Evolutionary conservation across 2,888 invertebrate species (phyloP).

Genomic region (Drosophila birchii): DNA sequence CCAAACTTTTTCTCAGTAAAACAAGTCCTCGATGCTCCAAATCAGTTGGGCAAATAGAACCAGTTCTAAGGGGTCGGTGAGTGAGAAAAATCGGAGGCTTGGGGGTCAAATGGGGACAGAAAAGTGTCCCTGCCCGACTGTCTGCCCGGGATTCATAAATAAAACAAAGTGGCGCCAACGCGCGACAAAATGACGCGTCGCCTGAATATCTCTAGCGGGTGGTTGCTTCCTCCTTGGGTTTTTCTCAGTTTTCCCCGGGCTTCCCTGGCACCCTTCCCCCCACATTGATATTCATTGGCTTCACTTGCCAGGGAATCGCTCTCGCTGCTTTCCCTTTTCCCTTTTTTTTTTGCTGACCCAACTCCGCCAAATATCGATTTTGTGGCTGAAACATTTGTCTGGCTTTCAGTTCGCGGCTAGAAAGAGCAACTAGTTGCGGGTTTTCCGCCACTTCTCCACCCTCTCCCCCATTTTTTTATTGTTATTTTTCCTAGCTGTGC

Average conservation of each 20-base stretch:
- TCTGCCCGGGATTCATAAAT: conserved; percentile 72
- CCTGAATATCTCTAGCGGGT: conserved; percentile 42
- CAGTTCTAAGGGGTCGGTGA: conserved; percentile 7
- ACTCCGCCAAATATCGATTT: conserved; percentile 73
- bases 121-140: conserved; percentile 50
- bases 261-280: conserved; percentile 1
- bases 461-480: neutral
- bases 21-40: conserved; percentile 50
- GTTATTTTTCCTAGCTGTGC: conserved; percentile 8
- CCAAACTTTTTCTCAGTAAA: neutral
- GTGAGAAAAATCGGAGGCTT: neutral
- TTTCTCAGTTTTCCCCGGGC: neutral
- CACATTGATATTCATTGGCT: conserved; percentile 77
- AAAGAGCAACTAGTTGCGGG: conserved; percentile 71
- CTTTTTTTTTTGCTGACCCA: conserved; percentile 41
- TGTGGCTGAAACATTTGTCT: conserved; percentile 69
- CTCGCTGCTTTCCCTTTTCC: conserved; percentile 39
- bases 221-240: conserved; percentile 14
- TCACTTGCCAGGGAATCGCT: conserved; percentile 54
- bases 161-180: conserved; percentile 75
- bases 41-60: conserved; percentile 76
- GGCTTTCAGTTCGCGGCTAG: conserved; percentile 66
- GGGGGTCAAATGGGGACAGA: conserved; percentile 6
- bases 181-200: conserved; percentile 67
- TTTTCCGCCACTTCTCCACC: conserved; percentile 1